Base-by-base conservation (phyloP, 2,888 invertebrate species). In the Coenonympha glycerion region DNA sequence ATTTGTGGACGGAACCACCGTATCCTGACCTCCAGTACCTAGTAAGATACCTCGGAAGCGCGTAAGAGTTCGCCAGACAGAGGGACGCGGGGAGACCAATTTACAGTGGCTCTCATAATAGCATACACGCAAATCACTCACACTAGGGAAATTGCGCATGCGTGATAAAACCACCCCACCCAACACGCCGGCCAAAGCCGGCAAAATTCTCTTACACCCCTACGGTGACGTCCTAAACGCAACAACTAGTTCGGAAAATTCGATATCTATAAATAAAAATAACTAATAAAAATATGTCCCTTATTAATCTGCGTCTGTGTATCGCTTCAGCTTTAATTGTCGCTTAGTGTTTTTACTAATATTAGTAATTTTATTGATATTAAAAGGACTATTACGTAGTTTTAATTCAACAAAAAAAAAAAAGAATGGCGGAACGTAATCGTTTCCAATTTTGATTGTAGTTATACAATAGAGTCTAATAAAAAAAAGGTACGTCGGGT, bases 161-260 rank as follows among this genome's bases (percentile, higher is more conserved):
- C 86, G 86, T 79, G 70, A 56, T 69, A 55, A 18, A 11, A 68
- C 77, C 46, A 85, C 86, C 85, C 84, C 85, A 82, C 86, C 85
- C 82, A 75, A 73, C 71, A 52, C 48, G 77, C 71, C 78, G 71
- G 68, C 68, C 64, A 67, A 66, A 77, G 69, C 85, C 86, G 85
- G 85, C 84, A 71, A 82, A 83, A 80, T 81, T 76, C 79, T 78
- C 69, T 69, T 73, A 77, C 82, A 82, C 78, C 82, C 80, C 73
- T 66, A 79, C 64, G 74, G 78, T 75, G 71, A 73, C 69, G 73
- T 69, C 68, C 69, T 63, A 80, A 84, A 78, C 82, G 84, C 80
- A 80, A 82, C 83, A 79, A 81, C 72, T 76, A 68, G 69, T 65
- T 70, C 68, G 65, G 67, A 72, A 57, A 46, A 55, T 60, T 58